Base-by-base conservation (phyloP, 2,797 vertebrate genomes). In the Cryptoblepharus egeriae region DNA sequence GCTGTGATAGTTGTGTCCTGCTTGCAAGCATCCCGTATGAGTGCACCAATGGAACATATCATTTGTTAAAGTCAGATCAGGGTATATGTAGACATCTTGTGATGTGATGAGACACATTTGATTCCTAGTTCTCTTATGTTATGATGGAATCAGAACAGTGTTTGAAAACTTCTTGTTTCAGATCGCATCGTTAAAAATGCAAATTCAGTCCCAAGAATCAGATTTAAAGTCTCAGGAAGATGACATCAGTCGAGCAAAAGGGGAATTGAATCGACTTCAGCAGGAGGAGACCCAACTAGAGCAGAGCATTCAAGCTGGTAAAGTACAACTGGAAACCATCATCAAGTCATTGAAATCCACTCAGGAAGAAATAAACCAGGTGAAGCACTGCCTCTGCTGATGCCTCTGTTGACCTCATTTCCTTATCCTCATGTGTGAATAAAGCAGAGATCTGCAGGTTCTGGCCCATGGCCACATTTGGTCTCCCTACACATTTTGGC, bases 321-420 rank as follows among this genome's bases (percentile, higher is more conserved):
- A 97, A 81, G 96, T 97, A 52, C 98, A 99, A 76, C 96, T 99
- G 67, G 98, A 99, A 88, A 99, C 98, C 79, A 99, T 99, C 90
- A 98, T 99, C 83, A 98, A 97, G 90, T 99, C 98, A n/a, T 93
- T 99, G 77, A 98, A 98, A 88, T 97, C 98, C 75, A 99, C 98
- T 0, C 98, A 99, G 85, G 98, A 99, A 0, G 98, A 99, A 93
- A 99, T 99, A 90, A 98, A 97, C 91, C 98, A 99, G 98, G 98
- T 99, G 92, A 58, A 30, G 3, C 4, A 20, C 39, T 0, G 10
- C 71, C 24, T 78, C 79, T 81, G 3, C 3, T 85, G 1, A 42
- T 42, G 32, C n/a, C n/a, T n/a, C n/a, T n/a, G 20, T 16, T 39
- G 75, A 76, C 82, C n/a, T 8, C n/a, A 75, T 70, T 20, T 73